phyloP scores from a whole-genome alignment of 2,888 invertebrate genomes.

The Stenoptilia bipunctidactyla region DNA sequence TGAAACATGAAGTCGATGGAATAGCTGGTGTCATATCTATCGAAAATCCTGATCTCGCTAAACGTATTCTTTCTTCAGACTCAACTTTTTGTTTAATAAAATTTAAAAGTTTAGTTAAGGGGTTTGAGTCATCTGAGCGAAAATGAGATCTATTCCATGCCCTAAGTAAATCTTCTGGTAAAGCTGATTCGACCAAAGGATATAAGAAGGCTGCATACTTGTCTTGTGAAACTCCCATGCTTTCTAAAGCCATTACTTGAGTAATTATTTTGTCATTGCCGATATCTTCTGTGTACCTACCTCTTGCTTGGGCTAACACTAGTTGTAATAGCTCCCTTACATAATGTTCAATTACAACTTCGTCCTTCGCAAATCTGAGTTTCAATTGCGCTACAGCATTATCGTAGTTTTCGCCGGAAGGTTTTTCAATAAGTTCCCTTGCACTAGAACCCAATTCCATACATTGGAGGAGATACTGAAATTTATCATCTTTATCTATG shows the following conservation, averaged over 20 bases:
- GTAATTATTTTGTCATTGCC: neutral
- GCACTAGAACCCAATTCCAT: neutral
- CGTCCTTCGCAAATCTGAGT: neutral
- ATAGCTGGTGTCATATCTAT: too few relatives aligned
- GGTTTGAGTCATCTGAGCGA: too few relatives aligned
- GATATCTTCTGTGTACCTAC: too few relatives aligned
- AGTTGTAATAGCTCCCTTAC: neutral
- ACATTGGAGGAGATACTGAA: neutral
- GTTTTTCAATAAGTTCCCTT: neutral
- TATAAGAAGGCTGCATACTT: neutral
- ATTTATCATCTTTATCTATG: neutral
- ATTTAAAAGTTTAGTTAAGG: too few relatives aligned
- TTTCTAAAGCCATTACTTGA: neutral
- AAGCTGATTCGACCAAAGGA: neutral
- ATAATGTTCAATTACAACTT: neutral
- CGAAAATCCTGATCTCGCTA: too few relatives aligned
- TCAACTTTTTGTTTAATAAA: too few relatives aligned
- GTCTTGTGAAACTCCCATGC: neutral
- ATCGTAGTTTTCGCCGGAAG: neutral
- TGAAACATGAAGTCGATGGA: too few relatives aligned
- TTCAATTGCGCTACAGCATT: neutral
- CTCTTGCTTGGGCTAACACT: neutral
- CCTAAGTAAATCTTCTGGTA: too few relatives aligned
- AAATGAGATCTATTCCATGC: too few relatives aligned
- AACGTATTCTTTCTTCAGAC: too few relatives aligned